Evolutionary conservation across 64 coral and sea anemone species (phyloP), one percentile per base, ranked within the genome.

Genomic region (Montipora foliosa): DNA sequence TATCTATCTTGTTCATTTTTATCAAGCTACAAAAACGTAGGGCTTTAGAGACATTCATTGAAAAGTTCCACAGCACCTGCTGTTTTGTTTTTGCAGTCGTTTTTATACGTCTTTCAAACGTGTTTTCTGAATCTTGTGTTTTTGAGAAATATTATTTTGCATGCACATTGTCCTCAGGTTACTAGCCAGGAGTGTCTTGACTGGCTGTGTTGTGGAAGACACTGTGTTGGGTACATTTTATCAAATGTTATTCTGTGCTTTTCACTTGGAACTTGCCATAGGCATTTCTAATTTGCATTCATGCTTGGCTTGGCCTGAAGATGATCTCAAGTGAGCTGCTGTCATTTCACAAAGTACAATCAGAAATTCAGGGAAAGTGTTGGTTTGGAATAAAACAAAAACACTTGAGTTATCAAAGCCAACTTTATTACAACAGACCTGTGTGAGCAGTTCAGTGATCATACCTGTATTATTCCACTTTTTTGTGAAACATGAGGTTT

Each of bases 11-110:
- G 29, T 9, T 70, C 66, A 5, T 86, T 21, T 86, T 8, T 15
- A 4, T 47, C 29, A 84, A 84, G 60, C 9, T 72, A 50, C 16
- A 71, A 86, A 51, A 70, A 57, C 6, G 53, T 57, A 7, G 67
- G 5, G 16, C 61, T 67, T 84, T 48, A 6, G 29, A 12, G 6
- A 25, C n/a, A 81, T 62, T 11, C 51, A n/a, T 62, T 61, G 24
- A 46, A 24, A 62, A 82, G 29, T 13, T 68, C 20, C 20, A 48
- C 22, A 71, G 49, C 82, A 86, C 82, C 82, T 86, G 82, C 82
- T 72, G 64, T 1, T 37, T 37, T 86, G 1, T 86, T 11, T 86
- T 70, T 86, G 71, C 47, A 44, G 61, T 64, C 61, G 0, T 15
- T 4, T 12, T 14, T 0, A 64, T 14, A 64, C 61, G 8, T 64